Percentiles rank a stretch among this genome's conserved stretches.
These are phyloP conservation scores for Gavia stellata DNA, from an alignment of 2,113 vertebrate genomes.

Conservation along the genomic window DNA sequence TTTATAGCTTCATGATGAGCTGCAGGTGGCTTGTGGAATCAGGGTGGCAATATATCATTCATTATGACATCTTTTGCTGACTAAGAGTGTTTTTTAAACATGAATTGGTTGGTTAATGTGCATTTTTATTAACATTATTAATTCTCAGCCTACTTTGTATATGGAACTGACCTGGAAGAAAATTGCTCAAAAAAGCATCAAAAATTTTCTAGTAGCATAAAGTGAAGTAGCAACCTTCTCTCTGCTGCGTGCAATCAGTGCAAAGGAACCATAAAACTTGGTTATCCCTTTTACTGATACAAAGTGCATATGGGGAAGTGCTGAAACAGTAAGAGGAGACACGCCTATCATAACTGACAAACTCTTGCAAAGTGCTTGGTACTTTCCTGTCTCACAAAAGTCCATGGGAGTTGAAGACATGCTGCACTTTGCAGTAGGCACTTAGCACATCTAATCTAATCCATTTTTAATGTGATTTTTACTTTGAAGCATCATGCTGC, in stretches of 20 bases:
- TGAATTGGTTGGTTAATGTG: conserved; percentile 4
- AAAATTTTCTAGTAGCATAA: background rate
- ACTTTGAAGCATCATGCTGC: background rate
- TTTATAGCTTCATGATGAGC: conserved; percentile 6
- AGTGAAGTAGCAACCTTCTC: background rate
- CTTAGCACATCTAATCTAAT: conserved; percentile 21
- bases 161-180: background rate
- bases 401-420: background rate
- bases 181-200: background rate
- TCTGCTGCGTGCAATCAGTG: background rate
- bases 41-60: conserved; percentile 17
- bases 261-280: background rate
- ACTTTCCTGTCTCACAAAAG: background rate
- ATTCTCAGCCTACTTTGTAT: background rate
- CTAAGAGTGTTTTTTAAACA: background rate
- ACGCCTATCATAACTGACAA: background rate
- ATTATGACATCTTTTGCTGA: conserved; percentile 33
- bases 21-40: conserved; percentile 39
- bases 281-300: background rate
- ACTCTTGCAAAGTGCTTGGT: background rate
- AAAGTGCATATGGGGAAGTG: background rate
- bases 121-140: conserved; percentile 1
- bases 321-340: background rate
- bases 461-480: conserved; percentile 48
- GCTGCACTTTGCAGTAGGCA: background rate